Conservation (phyloP, 1,140 invertebrate species). For the Steinernema khuongi region DNA sequence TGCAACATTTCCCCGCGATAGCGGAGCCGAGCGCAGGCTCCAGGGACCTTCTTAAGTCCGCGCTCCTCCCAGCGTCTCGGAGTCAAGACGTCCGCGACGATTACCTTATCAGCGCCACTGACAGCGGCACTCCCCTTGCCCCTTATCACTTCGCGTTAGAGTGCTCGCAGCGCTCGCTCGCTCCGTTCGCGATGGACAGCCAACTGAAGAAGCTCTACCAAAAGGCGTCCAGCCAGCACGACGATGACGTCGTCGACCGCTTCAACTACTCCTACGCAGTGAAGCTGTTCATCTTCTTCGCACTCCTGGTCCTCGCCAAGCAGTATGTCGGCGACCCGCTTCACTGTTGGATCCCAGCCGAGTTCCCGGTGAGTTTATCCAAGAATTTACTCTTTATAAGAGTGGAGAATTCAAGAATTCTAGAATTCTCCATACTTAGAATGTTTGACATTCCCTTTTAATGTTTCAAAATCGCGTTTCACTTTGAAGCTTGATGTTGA, state of each 20-base stretch:
- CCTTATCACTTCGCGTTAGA: neutral
- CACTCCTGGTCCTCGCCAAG: neutral
- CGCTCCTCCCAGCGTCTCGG: neutral
- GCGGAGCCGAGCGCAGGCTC: too few species aligned
- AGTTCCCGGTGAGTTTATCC: neutral
- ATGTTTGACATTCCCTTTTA: too few species aligned
- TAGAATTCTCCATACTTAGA: too few species aligned
- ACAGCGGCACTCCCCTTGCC: neutral
- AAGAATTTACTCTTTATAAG: too few species aligned
- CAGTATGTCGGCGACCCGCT: slow-evolving; percentile 10
- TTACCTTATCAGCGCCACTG: neutral
- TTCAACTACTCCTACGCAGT: slow-evolving; percentile 15
- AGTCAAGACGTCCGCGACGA: neutral
- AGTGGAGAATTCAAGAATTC: too few species aligned
- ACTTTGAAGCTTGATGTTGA: too few species aligned
- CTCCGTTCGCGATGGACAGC: neutral
- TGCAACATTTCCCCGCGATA: too few species aligned
- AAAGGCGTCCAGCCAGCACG: neutral
- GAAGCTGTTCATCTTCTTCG: neutral
- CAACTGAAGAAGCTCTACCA: neutral
- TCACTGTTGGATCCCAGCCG: neutral
- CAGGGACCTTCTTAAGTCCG: neutral
- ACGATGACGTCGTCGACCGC: slow-evolving; percentile 10
- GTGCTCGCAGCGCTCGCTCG: neutral
- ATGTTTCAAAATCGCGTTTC: too few species aligned